Evolutionary conservation across 2,113 vertebrate species (phyloP).

Genomic region (Dromiciops gliroides): DNA sequence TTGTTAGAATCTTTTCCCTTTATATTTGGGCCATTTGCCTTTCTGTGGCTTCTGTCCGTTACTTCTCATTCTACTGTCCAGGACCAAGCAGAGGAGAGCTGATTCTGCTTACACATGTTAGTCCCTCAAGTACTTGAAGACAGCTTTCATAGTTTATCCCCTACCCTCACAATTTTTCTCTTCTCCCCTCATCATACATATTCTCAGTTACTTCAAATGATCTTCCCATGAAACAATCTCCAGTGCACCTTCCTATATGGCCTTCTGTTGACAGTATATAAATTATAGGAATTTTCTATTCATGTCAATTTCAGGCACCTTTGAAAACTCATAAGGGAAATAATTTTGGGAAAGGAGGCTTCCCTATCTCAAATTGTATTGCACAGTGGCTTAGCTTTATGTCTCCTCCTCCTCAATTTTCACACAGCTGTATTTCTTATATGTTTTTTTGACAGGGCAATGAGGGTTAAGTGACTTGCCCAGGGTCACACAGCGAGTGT

Average conservation of each 20-base stretch:
- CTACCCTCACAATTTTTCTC: neutral
- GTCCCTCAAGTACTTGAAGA: neutral
- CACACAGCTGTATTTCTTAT: constrained; percentile 1
- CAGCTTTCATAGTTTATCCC: neutral
- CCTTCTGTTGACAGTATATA: neutral
- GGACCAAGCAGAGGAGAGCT: neutral
- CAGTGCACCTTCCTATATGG: neutral
- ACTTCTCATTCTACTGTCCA: neutral
- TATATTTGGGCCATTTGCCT: neutral
- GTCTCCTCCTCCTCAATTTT: neutral
- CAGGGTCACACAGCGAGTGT: too few relatives aligned
- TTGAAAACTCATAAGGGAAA: neutral
- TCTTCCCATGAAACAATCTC: neutral
- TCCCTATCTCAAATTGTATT: neutral
- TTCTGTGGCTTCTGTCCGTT: neutral
- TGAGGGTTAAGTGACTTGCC: too few relatives aligned
- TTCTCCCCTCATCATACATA: neutral
- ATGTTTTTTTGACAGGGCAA: too few relatives aligned
- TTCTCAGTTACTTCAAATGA: neutral
- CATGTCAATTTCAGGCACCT: neutral
- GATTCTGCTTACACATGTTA: neutral
- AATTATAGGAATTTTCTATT: neutral
- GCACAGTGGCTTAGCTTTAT: neutral
- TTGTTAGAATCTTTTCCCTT: neutral
- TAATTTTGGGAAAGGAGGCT: neutral